A percentile compares a stretch with the other conserved stretches of the same genome.
Evolutionary conservation across 2,113 vertebrate species (phyloP).

Genomic region (Sinocyclocheilus grahami): DNA sequence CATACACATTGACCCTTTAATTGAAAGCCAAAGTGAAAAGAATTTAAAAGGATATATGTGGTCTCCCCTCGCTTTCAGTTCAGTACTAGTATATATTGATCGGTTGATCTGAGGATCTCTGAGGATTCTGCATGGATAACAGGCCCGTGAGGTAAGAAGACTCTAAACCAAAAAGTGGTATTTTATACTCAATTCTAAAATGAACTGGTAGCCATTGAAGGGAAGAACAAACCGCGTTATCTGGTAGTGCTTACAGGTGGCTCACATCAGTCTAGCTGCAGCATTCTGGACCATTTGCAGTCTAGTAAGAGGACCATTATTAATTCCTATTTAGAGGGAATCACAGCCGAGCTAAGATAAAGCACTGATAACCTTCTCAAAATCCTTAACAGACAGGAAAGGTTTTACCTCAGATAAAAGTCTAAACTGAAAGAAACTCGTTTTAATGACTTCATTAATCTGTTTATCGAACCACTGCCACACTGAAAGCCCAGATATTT

Average conservation of each 20-base stretch:
- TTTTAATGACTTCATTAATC: background rate
- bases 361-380: background rate
- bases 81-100: background rate
- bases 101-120: too few relatives aligned
- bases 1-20: too few relatives aligned
- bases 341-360: background rate
- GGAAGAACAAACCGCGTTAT: background rate
- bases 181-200: background rate
- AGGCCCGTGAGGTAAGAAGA: too few relatives aligned
- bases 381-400: background rate
- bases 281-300: background rate
- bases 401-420: background rate
- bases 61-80: background rate
- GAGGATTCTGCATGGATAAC: too few relatives aligned
- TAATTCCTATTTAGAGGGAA: background rate
- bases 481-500: background rate
- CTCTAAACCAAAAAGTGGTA: background rate
- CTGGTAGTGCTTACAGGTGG: background rate
- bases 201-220: background rate
- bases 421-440: background rate
- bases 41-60: too few relatives aligned
- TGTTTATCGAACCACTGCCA: background rate
- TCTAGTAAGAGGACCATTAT: background rate
- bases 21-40: too few relatives aligned
- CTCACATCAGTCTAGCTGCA: background rate